Percentiles rank a stretch among this genome's conserved stretches.
Conservation (phyloP, 2,888 invertebrate genomes). For the Chrysolina oricalcia region DNA sequence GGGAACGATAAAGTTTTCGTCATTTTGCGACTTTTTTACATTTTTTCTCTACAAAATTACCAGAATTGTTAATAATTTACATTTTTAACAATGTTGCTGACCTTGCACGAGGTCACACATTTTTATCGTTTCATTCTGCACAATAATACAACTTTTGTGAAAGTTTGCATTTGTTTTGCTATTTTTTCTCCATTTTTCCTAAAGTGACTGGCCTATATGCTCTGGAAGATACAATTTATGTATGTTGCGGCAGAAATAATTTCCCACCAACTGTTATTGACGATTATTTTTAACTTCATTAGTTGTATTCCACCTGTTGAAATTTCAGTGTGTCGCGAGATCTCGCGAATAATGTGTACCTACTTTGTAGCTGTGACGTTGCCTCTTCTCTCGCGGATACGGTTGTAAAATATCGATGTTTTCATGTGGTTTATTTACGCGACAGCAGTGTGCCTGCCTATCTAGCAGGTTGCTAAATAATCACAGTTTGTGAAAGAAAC, state of each 20-base stretch:
- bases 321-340: conserved; percentile 7
- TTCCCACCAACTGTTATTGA: neutral
- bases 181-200: no score
- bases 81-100: no score
- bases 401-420: neutral
- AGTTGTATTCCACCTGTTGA: conserved; percentile 15
- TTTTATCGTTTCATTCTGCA: no score
- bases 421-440: neutral
- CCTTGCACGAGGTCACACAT: no score
- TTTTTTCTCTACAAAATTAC: no score
- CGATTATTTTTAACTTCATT: neutral
- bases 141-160: no score
- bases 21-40: no score
- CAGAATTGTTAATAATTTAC: no score
- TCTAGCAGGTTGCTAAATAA: neutral
- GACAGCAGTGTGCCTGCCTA: neutral
- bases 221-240: no score
- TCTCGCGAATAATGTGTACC: neutral
- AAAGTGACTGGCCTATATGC: no score
- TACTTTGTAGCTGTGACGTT: conserved; percentile 9
- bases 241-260: neutral
- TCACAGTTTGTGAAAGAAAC: neutral
- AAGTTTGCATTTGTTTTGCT: no score
- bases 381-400: neutral
- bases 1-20: no score